Conservation (phyloP, 2,113 vertebrate genomes). For the Indicator maculatus region DNA sequence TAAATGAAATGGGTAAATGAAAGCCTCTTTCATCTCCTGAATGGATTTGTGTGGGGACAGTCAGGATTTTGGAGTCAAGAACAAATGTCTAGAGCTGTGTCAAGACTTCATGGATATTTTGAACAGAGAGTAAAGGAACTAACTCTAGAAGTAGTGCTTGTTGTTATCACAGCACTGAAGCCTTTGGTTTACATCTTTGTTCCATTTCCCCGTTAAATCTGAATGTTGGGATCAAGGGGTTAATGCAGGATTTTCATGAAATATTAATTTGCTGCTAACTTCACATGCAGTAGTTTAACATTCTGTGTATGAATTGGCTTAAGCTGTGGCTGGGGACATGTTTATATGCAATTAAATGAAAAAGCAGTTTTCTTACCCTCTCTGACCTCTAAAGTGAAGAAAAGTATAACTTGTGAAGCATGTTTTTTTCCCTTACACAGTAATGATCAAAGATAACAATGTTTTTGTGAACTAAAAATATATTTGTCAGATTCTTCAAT, state of each 20-base stretch:
- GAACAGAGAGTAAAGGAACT: not conserved
- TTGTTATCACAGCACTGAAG: not conserved
- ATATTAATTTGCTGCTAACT: slow-evolving; percentile 64
- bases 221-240: slow-evolving; percentile 47
- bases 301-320: slow-evolving; percentile 23
- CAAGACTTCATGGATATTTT: not conserved
- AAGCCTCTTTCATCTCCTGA: not conserved
- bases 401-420: slow-evolving; percentile 10
- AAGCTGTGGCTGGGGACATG: slow-evolving; percentile 57
- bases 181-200: slow-evolving; percentile 17
- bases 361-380: slow-evolving; percentile 41
- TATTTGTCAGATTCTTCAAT: not conserved
- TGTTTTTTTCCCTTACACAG: not conserved
- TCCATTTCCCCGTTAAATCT: slow-evolving; percentile 27
- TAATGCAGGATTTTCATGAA: slow-evolving; percentile 54
- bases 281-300: slow-evolving; percentile 48
- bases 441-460: slow-evolving; percentile 34
- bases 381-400: slow-evolving; percentile 47
- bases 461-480: not conserved
- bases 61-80: not conserved
- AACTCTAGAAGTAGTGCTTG: not conserved
- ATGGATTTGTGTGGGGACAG: not conserved
- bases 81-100: not conserved
- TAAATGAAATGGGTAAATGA: not conserved
- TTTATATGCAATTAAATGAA: slow-evolving; percentile 64